Conservation (phyloP, 2,113 vertebrate species). For the Salminus brasiliensis region DNA sequence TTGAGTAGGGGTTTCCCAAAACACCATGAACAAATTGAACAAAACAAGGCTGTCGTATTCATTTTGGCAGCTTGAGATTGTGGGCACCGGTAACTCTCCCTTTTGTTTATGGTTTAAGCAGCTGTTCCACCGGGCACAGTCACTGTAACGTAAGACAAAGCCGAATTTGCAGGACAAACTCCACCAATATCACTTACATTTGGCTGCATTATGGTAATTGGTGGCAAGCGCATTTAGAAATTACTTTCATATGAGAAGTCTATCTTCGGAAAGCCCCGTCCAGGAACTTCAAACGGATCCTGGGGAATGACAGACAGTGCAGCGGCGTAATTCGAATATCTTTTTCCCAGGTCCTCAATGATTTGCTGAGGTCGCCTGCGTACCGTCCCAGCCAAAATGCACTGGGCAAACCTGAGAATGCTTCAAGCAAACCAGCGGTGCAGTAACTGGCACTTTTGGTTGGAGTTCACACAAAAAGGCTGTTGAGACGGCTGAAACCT, state of each 20-base stretch:
- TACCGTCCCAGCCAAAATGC: conserved; percentile 56
- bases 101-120: conserved; percentile 69
- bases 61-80: conserved; percentile 53
- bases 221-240: conserved; percentile 57
- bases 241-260: conserved; percentile 62
- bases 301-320: conserved; percentile 31
- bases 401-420: conserved; percentile 48
- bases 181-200: conserved; percentile 63
- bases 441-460: conserved; percentile 47
- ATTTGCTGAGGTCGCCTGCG: conserved; percentile 60
- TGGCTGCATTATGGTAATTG: conserved; percentile 66
- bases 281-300: conserved; percentile 30
- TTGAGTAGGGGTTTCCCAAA: conserved; percentile 60
- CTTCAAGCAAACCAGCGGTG: conserved; percentile 54
- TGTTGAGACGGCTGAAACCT: conserved; percentile 54
- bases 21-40: conserved; percentile 59
- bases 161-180: conserved; percentile 66
- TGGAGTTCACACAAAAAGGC: conserved; percentile 47
- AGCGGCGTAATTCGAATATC: conserved; percentile 8
- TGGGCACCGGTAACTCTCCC: conserved; percentile 54
- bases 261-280: conserved; percentile 48
- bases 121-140: conserved; percentile 58
- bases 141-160: conserved; percentile 67
- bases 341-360: conserved; percentile 14
- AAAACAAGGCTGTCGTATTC: conserved; percentile 65